Base-by-base conservation (phyloP, 1,140 invertebrate genomes). In the Bathynomus jamesi region DNA sequence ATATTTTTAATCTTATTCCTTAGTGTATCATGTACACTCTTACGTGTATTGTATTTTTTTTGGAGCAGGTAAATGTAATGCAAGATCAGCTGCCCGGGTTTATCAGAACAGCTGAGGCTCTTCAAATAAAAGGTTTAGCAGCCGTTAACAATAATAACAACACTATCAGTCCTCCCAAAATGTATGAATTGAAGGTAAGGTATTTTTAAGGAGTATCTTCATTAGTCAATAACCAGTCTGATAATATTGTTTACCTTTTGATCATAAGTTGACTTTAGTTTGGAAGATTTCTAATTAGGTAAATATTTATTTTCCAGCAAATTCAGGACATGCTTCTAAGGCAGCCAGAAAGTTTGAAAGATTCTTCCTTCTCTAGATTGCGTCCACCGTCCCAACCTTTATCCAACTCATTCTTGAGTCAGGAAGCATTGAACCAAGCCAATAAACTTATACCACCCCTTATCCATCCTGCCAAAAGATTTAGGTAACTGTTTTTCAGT, bases 91-190 rank as follows among this genome's bases (percentile, higher is more conserved):
- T 81, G n/a, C 74, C 78, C 28, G 77, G 72, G 29, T 80, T 81
- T 65, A 77, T 81, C 10, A 69, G 78, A 53, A 77, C 79, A 53
- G 80, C 78, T 24, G 78, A 80, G 63, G 69, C 79, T 4, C 68
- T 81, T 3, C 75, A 81, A 68, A 80, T 81, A 74, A 79, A 80
- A 65, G 80, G 80, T 2, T 69, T 81, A n/a, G 75, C 79, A 29
- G 73, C 73, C 8, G 76, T 75, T 27, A 75, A 77, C 24, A 75
- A 78, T 30, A 73, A 73, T 21, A 76, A 76, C 66, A 72, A 73
- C 27, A 73, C 63, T 31, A 74, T 73, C 13, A 40, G 32, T 17
- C 71, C 67, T 65, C 61, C 71, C 21, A 73, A 73, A 67, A 61
- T 67, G 29, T 67, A 66, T 10, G 71, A 70, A 24, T 64, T 60